Conservation (phyloP, 2,888 invertebrate genomes). For the Eupithecia tripunctaria region DNA sequence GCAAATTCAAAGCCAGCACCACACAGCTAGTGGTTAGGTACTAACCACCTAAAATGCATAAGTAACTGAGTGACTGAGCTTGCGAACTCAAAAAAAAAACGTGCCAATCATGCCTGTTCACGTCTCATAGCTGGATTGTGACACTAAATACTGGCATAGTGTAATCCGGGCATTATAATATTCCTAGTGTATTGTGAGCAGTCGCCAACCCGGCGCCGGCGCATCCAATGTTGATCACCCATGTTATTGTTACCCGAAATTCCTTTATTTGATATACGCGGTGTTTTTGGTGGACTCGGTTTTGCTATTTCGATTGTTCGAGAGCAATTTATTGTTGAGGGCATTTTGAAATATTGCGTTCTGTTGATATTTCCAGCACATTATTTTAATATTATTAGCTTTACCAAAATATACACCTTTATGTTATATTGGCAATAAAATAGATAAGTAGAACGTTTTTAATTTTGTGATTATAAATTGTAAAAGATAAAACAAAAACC, state of each 20-base stretch:
- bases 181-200: slow-evolving; percentile 59
- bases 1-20: too few species aligned
- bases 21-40: too few species aligned
- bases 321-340: slow-evolving; percentile 21
- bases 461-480: background rate
- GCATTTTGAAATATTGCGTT: background rate
- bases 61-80: background rate
- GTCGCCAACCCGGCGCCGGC: slow-evolving; percentile 77
- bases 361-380: background rate
- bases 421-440: background rate
- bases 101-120: background rate
- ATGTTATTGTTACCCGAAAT: slow-evolving; percentile 78
- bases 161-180: slow-evolving; percentile 57
- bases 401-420: background rate
- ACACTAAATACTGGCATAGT: background rate
- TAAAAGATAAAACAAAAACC: background rate
- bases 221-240: slow-evolving; percentile 64
- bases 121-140: background rate
- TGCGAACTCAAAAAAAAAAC: background rate
- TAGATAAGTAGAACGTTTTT: background rate
- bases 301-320: slow-evolving; percentile 56
- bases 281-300: slow-evolving; percentile 67
- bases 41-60: too few species aligned
- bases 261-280: slow-evolving; percentile 80
- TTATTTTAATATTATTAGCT: slow-evolving; percentile 1